phyloP scores from a whole-genome alignment of 2,797 vertebrate species.

The Astyanax mexicanus region DNA sequence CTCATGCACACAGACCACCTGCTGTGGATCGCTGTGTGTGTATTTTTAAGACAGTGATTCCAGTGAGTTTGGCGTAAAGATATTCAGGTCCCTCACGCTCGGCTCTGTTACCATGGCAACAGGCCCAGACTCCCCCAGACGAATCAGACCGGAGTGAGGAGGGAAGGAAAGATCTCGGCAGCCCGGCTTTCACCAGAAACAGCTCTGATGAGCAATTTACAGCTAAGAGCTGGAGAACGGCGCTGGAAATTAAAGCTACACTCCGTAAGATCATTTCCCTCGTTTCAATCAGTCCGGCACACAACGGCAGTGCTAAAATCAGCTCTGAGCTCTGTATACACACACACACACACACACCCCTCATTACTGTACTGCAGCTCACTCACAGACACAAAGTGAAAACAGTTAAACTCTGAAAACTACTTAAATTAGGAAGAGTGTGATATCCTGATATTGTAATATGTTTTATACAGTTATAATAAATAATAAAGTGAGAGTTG shows the following conservation, averaged over 20 bases:
- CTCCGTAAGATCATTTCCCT: background rate
- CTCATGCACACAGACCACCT: conserved; percentile 16
- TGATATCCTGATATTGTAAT: too few species aligned
- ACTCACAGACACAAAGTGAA: background rate
- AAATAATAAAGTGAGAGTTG: too few species aligned
- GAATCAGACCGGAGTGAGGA: conserved; percentile 29
- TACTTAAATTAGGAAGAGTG: too few species aligned
- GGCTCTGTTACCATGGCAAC: conserved; percentile 60
- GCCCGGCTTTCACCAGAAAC: conserved; percentile 9
- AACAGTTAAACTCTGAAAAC: background rate
- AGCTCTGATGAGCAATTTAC: conserved; percentile 39
- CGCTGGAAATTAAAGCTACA: conserved; percentile 13
- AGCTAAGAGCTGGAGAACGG: background rate
- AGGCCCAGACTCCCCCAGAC: conserved; percentile 41
- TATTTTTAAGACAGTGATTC: conserved; percentile 52
- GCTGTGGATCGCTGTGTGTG: conserved; percentile 13
- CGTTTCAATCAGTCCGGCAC: background rate
- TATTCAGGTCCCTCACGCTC: conserved; percentile 45
- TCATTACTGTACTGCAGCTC: background rate
- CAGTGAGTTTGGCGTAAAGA: conserved; percentile 48
- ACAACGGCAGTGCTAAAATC: background rate
- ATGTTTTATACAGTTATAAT: too few species aligned
- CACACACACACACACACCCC: background rate
- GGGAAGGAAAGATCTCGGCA: conserved; percentile 1
- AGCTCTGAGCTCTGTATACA: background rate